Evolutionary conservation across 1,140 invertebrate genomes (phyloP).

Genomic region (Heliothis subflexa): DNA sequence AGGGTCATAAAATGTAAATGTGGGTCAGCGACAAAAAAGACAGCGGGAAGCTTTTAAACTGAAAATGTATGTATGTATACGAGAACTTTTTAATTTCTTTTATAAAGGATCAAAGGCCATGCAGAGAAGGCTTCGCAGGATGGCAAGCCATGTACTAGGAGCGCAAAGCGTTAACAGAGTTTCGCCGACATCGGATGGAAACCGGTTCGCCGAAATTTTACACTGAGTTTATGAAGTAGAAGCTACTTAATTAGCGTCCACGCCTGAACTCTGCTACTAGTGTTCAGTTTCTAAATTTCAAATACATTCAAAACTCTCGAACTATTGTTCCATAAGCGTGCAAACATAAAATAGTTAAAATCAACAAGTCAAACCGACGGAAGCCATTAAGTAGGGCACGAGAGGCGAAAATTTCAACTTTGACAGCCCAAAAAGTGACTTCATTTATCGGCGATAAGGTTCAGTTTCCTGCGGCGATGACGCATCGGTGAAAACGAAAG

Average conservation of each 20-base stretch:
- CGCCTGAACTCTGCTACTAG: slow-evolving; percentile 31
- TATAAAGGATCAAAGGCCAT: background rate
- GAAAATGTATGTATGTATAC: background rate
- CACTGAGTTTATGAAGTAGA: slow-evolving; percentile 1
- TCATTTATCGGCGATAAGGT: slow-evolving; percentile 50
- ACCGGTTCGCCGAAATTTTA: slow-evolving; percentile 26
- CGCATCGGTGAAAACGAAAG: slow-evolving; percentile 79
- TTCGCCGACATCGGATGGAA: background rate
- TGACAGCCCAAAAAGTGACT: slow-evolving; percentile 52
- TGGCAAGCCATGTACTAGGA: slow-evolving; percentile 16
- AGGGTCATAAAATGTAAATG: background rate
- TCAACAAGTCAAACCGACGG: slow-evolving; percentile 75
- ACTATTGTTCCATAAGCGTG: slow-evolving; percentile 67
- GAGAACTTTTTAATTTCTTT: background rate
- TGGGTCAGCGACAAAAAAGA: background rate
- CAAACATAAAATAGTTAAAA: slow-evolving; percentile 78
- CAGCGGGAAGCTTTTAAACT: background rate
- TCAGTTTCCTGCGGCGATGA: slow-evolving; percentile 35
- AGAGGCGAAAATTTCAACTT: slow-evolving; percentile 74
- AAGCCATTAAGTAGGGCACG: slow-evolving; percentile 76
- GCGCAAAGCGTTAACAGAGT: slow-evolving; percentile 7
- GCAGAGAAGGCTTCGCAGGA: slow-evolving; percentile 2
- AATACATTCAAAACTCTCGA: slow-evolving; percentile 52
- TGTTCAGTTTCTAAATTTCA: slow-evolving; percentile 33
- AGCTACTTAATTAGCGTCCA: slow-evolving; percentile 1